phyloP scores from a whole-genome alignment of 92 coral and sea anemone genomes.

The Bergia sp. region DNA sequence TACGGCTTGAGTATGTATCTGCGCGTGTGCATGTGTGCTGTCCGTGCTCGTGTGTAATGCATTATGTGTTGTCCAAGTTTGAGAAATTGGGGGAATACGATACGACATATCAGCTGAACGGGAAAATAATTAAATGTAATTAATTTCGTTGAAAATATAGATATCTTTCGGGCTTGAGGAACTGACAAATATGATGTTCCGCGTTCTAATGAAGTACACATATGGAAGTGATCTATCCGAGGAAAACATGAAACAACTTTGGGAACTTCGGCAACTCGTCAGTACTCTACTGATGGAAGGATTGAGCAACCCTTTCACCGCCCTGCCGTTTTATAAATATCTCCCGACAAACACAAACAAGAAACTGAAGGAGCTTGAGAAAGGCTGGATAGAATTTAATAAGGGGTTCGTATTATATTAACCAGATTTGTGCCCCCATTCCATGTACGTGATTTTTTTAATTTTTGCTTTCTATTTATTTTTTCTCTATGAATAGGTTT shows the following conservation, averaged over 20 bases:
- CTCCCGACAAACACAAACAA: conserved; percentile 63
- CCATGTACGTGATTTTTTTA: too few species aligned
- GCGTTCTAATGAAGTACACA: conserved; percentile 73
- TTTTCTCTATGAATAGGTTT: too few species aligned
- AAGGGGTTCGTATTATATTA: conserved; percentile 41
- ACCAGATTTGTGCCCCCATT: background rate
- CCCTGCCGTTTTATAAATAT: conserved; percentile 64
- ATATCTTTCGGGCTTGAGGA: conserved; percentile 58
- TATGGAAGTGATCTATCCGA: conserved; percentile 62
- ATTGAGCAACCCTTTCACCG: conserved; percentile 66
- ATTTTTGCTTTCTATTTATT: too few species aligned
- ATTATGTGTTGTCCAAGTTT: too few species aligned
- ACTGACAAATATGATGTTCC: conserved; percentile 58
- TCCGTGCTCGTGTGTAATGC: too few species aligned
- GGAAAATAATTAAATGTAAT: background rate
- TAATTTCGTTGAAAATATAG: conserved; percentile 12
- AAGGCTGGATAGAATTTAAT: conserved; percentile 64
- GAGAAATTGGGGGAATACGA: background rate
- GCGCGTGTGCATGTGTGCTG: too few species aligned
- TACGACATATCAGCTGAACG: too few species aligned
- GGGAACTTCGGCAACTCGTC: conserved; percentile 49
- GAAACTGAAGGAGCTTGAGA: conserved; percentile 55
- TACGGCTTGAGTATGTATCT: too few species aligned
- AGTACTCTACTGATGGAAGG: conserved; percentile 58
- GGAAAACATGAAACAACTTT: conserved; percentile 54